phyloP scores from a whole-genome alignment of 2,888 invertebrate species.

The Labia minor region DNA sequence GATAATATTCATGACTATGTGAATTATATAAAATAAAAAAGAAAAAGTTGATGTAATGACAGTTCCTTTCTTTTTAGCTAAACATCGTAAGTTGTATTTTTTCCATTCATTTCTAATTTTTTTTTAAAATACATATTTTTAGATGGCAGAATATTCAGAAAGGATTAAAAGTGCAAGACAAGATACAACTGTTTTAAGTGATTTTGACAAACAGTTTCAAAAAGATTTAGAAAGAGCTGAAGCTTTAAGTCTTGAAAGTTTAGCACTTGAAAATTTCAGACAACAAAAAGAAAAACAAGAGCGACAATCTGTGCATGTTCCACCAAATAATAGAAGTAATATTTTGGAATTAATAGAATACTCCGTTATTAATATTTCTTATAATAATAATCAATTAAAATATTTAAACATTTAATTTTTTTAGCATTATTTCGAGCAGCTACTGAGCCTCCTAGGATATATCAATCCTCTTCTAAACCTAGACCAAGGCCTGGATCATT shows the following conservation, averaged over 20 bases:
- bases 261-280: conserved; percentile 70
- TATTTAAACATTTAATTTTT: no score
- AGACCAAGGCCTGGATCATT: conserved; percentile 48
- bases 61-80: not conserved
- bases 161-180: not conserved
- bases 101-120: no score
- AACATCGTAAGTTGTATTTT: no score
- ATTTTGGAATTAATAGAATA: not conserved
- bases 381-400: no score
- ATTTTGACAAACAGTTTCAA: conserved; percentile 72
- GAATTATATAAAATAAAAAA: no score
- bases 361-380: not conserved
- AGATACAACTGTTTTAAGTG: conserved; percentile 32
- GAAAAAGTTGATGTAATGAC: not conserved
- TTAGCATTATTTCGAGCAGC: no score
- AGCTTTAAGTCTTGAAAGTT: conserved; percentile 74
- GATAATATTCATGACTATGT: no score
- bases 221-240: conserved; percentile 80
- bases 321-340: not conserved
- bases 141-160: not conserved
- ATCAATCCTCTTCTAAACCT: conserved; percentile 33
- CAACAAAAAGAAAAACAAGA: conserved; percentile 48
- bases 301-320: conserved; percentile 20
- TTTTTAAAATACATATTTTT: not conserved
- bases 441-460: not conserved